A percentile compares a stretch with the other conserved stretches of the same genome.
These are phyloP conservation scores for Octodon degus DNA, from an alignment of 2,113 vertebrate species.

Conservation along the genomic window DNA sequence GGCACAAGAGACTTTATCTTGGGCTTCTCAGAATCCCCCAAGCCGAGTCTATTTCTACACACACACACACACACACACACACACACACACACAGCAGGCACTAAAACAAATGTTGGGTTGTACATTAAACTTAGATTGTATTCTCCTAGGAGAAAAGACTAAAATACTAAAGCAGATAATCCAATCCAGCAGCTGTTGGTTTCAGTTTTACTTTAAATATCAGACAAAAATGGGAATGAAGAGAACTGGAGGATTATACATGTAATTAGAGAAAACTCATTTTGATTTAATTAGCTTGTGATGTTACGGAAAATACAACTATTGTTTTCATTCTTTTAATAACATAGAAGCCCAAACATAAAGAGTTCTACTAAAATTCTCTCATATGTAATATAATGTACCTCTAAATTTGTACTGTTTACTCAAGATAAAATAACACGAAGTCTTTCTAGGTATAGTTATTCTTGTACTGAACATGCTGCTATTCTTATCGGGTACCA, in stretches of 20 bases:
- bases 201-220: constrained; percentile 75
- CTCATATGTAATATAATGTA: constrained; percentile 71
- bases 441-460: constrained; percentile 80
- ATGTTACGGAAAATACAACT: constrained; percentile 72
- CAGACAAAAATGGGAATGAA: constrained; percentile 62
- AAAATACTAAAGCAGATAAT: constrained; percentile 68
- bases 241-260: constrained; percentile 66
- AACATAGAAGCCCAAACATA: constrained; percentile 67
- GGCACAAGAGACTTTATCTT: background rate
- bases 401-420: constrained; percentile 75
- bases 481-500: constrained; percentile 78
- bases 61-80: background rate
- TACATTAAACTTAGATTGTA: constrained; percentile 62
- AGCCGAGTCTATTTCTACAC: background rate
- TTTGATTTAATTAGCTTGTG: constrained; percentile 73
- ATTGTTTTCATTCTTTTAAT: constrained; percentile 80
- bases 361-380: constrained; percentile 72
- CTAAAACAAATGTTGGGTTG: constrained; percentile 53
- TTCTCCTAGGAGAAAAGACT: constrained; percentile 48
- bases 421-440: constrained; percentile 74
- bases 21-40: constrained; percentile 3
- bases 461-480: constrained; percentile 70
- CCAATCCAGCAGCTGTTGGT: constrained; percentile 65
- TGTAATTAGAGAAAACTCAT: constrained; percentile 70
- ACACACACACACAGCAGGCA: background rate